phyloP scores from a whole-genome alignment of 2,113 vertebrate genomes.

The Sylvilagus bachmani region DNA sequence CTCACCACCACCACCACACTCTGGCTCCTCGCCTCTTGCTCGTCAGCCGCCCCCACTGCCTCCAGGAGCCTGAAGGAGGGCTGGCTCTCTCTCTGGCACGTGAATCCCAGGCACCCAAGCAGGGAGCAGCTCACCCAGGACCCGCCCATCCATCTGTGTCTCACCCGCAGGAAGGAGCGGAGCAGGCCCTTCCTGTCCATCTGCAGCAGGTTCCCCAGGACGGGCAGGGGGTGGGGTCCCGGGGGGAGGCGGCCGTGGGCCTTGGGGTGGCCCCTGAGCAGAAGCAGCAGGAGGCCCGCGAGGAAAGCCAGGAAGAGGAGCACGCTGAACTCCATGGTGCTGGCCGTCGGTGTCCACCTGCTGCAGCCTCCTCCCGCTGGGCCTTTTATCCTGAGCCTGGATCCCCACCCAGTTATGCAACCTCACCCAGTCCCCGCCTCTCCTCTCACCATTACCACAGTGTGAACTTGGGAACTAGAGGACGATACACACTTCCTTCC shows the following conservation, averaged over 20 bases:
- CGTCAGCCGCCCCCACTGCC: not conserved
- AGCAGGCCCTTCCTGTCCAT: constrained; percentile 69
- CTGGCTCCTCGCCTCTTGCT: not conserved
- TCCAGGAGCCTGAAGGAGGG: not conserved
- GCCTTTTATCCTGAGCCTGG: constrained; percentile 1
- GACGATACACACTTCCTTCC: not conserved
- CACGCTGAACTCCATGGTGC: constrained; percentile 52
- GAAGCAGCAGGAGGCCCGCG: constrained; percentile 14
- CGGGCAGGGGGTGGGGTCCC: constrained; percentile 78
- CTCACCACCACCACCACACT: not conserved
- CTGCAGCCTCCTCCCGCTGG: no score
- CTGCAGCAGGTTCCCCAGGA: constrained; percentile 84
- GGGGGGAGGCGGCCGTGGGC: constrained; percentile 62
- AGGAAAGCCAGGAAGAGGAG: constrained; percentile 70
- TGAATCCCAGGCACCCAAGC: not conserved
- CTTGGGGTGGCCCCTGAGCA: constrained; percentile 19
- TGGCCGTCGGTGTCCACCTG: rapidly evolving
- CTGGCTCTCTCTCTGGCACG: not conserved
- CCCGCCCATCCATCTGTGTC: rapidly evolving
- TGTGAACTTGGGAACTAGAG: not conserved
- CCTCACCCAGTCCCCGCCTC: not conserved
- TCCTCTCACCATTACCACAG: rapidly evolving
- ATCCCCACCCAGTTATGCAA: not conserved
- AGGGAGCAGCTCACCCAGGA: no score
- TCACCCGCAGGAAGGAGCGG: constrained; percentile 80